phyloP scores from a whole-genome alignment of 2,888 invertebrate genomes.

The Trichacis sp. region DNA sequence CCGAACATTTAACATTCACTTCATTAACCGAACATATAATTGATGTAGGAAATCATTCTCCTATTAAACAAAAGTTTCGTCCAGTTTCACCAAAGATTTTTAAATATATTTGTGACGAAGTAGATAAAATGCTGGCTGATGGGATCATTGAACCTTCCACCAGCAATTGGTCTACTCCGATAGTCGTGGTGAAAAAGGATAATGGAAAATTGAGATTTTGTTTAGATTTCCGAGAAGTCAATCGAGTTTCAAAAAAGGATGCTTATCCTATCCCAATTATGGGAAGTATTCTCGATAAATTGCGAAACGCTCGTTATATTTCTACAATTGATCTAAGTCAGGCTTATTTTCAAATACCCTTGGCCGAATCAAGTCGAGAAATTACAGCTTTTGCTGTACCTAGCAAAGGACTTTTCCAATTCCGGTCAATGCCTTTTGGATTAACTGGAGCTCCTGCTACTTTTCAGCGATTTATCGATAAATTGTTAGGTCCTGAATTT shows the following conservation, averaged over 20 bases:
- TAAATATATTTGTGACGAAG: conserved; percentile 6
- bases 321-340: conserved; percentile 40
- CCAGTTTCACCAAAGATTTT: conserved; percentile 12
- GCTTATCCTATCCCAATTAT: conserved; percentile 35
- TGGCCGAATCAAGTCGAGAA: too few species aligned
- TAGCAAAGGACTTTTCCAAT: conserved; percentile 33
- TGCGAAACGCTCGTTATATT: conserved; percentile 24
- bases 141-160: conserved; percentile 11
- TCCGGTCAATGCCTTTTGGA: conserved; percentile 39
- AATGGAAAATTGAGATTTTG: conserved; percentile 31
- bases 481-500: conserved; percentile 32
- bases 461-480: conserved; percentile 42
- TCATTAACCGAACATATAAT: neutral
- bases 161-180: conserved; percentile 25
- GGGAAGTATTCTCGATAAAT: conserved; percentile 19
- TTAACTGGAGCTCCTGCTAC: too few species aligned
- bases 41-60: conserved; percentile 1
- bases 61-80: conserved; percentile 12
- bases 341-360: conserved; percentile 42
- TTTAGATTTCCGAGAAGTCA: conserved; percentile 26
- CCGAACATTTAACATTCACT: neutral
- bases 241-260: conserved; percentile 22
- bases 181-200: conserved; percentile 18
- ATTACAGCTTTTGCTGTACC: too few species aligned
- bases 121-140: neutral